Conservation (phyloP, 2,888 invertebrate genomes). For the Caenorhabditis becei region DNA sequence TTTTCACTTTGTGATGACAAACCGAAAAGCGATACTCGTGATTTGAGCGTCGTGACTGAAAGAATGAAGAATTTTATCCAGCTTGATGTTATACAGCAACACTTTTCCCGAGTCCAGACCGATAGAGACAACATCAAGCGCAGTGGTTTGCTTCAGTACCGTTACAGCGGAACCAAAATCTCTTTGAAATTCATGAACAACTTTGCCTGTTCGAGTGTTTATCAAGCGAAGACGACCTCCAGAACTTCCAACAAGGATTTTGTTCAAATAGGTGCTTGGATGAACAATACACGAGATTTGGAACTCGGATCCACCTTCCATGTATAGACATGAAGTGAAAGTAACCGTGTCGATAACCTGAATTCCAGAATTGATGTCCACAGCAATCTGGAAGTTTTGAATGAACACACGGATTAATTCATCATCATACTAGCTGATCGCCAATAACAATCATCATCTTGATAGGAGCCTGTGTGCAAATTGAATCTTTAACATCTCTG, state of each 20-base stretch:
- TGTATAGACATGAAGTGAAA: conserved; percentile 47
- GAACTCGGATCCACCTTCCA: conserved; percentile 84
- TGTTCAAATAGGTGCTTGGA: conserved; percentile 95
- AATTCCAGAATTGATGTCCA: conserved; percentile 71
- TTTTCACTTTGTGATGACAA: conserved; percentile 11
- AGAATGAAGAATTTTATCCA: conserved; percentile 88
- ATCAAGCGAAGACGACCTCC: conserved; percentile 74
- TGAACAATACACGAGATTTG: conserved; percentile 90
- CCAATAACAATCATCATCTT: conserved; percentile 61
- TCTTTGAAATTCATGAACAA: conserved; percentile 85
- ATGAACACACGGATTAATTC: too few relatives aligned
- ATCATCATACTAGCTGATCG: conserved; percentile 45
- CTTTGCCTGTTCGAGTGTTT: conserved; percentile 76
- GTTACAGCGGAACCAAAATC: conserved; percentile 87
- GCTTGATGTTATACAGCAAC: conserved; percentile 91
- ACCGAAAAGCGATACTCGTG: conserved; percentile 77
- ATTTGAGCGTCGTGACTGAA: conserved; percentile 90
- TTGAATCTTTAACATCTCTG: conserved; percentile 47
- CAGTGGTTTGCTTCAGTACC: conserved; percentile 91
- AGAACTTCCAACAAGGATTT: conserved; percentile 83
- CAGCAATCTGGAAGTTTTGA: conserved; percentile 36
- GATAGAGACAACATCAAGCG: conserved; percentile 92
- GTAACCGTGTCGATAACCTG: conserved; percentile 67
- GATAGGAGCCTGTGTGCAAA: conserved; percentile 13
- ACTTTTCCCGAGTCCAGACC: conserved; percentile 91